phyloP scores from a whole-genome alignment of 2,888 invertebrate species.

The Drosophila borborema region DNA sequence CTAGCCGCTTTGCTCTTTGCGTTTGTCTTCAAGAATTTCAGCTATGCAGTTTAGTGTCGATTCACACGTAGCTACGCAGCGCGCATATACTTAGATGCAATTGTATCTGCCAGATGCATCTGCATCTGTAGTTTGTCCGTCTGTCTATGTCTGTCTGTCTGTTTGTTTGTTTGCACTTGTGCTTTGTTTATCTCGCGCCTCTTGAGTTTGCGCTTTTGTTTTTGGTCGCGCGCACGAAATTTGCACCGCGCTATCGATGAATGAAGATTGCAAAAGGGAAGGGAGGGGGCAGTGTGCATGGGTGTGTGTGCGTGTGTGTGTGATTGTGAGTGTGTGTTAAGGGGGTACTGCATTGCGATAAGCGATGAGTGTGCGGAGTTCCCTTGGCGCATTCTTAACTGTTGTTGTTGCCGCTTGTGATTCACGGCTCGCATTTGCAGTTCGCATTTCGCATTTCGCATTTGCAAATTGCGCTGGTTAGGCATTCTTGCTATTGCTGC shows the following conservation, averaged over 20 bases:
- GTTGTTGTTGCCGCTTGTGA: conserved; percentile 49
- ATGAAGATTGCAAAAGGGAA: conserved; percentile 49
- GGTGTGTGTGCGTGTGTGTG: neutral
- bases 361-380: conserved; percentile 74
- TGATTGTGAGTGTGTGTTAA: neutral
- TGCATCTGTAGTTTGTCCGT: neutral
- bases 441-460: conserved; percentile 47
- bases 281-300: neutral
- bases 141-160: neutral
- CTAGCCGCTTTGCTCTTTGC: conserved; percentile 16
- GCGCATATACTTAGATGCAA: conserved; percentile 38
- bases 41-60: conserved; percentile 70
- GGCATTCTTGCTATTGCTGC: conserved; percentile 57
- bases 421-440: conserved; percentile 44
- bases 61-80: conserved; percentile 69
- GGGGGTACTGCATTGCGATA: conserved; percentile 43
- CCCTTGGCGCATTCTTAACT: conserved; percentile 61
- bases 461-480: conserved; percentile 75
- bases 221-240: conserved; percentile 67
- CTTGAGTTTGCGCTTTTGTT: conserved; percentile 49
- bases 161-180: conserved; percentile 37
- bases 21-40: conserved; percentile 51
- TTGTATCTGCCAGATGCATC: conserved; percentile 39
- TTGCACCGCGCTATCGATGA: conserved; percentile 63
- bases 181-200: conserved; percentile 44